Conservation (phyloP, 64 coral and sea anemone species). For the Actinia equina region DNA sequence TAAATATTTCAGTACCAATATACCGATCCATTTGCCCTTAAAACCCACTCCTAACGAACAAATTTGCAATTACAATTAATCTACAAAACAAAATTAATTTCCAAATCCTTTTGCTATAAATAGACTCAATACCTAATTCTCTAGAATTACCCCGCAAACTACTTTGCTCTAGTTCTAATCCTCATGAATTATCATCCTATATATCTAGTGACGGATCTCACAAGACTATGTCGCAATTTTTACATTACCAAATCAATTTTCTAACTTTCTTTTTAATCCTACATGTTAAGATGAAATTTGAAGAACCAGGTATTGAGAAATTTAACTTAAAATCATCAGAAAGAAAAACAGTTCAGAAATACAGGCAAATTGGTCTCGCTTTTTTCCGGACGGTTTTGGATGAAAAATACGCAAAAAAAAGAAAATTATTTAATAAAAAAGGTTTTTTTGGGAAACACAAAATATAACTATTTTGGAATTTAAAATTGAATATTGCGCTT, state of each 20-base stretch:
- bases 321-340: too few relatives aligned
- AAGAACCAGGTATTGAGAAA: too few relatives aligned
- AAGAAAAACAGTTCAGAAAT: too few relatives aligned
- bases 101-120: neutral
- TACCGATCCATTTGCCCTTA: neutral
- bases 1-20: neutral
- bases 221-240: neutral
- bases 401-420: too few relatives aligned
- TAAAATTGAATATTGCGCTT: too few relatives aligned
- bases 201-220: neutral
- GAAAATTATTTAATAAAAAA: too few relatives aligned
- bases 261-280: neutral
- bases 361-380: too few relatives aligned
- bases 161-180: neutral
- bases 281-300: too few relatives aligned
- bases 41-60: neutral
- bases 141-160: neutral
- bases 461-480: too few relatives aligned
- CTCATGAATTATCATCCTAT: neutral
- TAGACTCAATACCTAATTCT: neutral
- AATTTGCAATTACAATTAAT: neutral
- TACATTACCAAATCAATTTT: neutral
- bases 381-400: too few relatives aligned
- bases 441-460: too few relatives aligned
- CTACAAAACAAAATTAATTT: neutral